Conservation (phyloP, 1,140 invertebrate species). For the Galendromus occidentalis region DNA sequence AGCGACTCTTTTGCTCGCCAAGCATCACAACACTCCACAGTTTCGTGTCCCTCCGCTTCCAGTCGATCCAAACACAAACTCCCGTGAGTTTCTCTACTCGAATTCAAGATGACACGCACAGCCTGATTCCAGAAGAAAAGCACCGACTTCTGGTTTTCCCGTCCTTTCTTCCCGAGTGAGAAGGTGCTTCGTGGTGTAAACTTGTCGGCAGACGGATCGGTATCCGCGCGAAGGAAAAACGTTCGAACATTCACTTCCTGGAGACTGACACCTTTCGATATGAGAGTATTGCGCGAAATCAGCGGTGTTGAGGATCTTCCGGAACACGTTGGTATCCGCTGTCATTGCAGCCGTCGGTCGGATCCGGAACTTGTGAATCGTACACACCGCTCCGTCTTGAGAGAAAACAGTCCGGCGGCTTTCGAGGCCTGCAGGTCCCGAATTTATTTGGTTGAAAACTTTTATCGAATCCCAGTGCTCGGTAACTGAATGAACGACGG, state of each 20-base stretch:
- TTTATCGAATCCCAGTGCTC: neutral
- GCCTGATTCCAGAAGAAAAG: conserved; percentile 1
- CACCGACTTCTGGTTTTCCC: neutral
- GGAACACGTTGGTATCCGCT: neutral
- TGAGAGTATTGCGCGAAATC: neutral
- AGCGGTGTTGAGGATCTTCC: neutral
- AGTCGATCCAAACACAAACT: no score
- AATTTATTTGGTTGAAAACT: neutral
- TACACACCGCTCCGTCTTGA: neutral
- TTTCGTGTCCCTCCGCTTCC: no score
- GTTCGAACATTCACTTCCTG: neutral
- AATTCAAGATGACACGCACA: neutral
- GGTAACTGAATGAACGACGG: neutral
- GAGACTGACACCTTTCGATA: neutral
- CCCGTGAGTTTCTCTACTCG: no score
- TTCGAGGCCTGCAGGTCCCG: neutral
- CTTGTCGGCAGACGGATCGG: neutral
- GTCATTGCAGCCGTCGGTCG: neutral
- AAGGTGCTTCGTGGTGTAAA: neutral
- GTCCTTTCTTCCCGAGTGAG: neutral
- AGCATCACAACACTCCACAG: no score
- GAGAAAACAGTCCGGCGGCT: neutral
- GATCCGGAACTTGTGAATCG: neutral
- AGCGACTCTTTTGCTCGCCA: no score
- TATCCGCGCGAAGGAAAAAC: neutral